Evolutionary conservation across 2,797 vertebrate genomes (phyloP).

Genomic region (Sphaeramia orbicularis): DNA sequence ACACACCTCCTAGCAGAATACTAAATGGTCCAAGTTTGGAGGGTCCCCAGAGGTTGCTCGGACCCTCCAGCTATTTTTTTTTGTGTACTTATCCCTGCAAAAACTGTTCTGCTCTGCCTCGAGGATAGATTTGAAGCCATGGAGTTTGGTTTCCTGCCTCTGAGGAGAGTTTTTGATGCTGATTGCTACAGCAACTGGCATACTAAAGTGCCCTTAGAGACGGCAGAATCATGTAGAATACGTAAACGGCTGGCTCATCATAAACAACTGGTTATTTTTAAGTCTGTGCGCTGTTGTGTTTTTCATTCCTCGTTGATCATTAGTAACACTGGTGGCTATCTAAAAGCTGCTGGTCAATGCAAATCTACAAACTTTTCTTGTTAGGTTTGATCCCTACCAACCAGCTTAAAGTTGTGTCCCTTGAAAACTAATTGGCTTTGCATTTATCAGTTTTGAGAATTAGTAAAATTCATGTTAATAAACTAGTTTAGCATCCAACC

Average conservation of each 20-base stretch:
- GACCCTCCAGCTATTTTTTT: constrained; percentile 44
- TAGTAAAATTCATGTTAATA: too few species aligned
- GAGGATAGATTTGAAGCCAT: constrained; percentile 13
- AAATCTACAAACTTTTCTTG: constrained; percentile 20
- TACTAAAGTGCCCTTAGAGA: constrained; percentile 38
- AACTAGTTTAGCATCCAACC: too few species aligned
- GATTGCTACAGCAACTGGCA: constrained; percentile 43
- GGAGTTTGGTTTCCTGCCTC: constrained; percentile 43
- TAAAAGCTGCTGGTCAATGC: constrained; percentile 20
- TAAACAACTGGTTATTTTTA: constrained; percentile 44
- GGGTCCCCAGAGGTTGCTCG: constrained; percentile 33
- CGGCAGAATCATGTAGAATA: constrained; percentile 9
- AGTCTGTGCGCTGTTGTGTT: constrained; percentile 24
- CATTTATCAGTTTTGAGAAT: too few species aligned
- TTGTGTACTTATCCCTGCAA: constrained; percentile 33
- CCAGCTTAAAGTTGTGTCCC: constrained; percentile 13
- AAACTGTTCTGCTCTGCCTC: constrained; percentile 33
- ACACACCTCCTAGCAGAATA: constrained; percentile 23
- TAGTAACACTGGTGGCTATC: neutral
- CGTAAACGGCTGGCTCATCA: constrained; percentile 4
- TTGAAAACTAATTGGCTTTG: constrained; percentile 1
- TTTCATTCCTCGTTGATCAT: constrained; percentile 7
- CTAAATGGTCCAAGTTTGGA: constrained; percentile 42
- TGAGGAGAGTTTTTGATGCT: constrained; percentile 33
- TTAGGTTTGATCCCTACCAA: constrained; percentile 26